Evolutionary conservation across 2,113 vertebrate species (phyloP), one percentile per base, ranked within the genome.

Genomic region (Stegastes partitus): DNA sequence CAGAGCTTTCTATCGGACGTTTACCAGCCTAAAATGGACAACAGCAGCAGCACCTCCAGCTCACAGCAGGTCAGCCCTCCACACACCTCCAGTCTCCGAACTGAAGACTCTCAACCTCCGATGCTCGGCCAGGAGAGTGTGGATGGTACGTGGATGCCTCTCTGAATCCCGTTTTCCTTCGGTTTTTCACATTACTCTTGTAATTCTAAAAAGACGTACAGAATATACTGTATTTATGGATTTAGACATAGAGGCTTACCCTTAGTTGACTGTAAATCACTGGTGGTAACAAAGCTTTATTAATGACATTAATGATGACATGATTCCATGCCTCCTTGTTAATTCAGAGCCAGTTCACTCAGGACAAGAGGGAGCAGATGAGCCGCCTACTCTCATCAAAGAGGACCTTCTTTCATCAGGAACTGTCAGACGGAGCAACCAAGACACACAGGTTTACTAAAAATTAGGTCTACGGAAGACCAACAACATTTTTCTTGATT

Each of bases 341-440:
- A 61, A 83, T 78, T 22, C 91, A 98, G 98, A 98, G 81, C 95
- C 97, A 18, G 95, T 96, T 69, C 89, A 96, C 80, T 95, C 96
- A 81, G 95, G 95, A 68, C 96, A 95, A 0, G 97, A 98, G 84
- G 96, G 96, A 12, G 96, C 97, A n/a, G 98, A 99, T 11, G 98
- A 99, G 88, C 98, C 98, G 67, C 98, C 98, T 1, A 99, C 97
- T 83, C 96, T 99, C 50, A 98, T 96, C 34, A 99, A 99, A 88
- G 98, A 99, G 89, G 98, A 99, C 67, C 96, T 96, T 4, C 95
- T 96, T 25, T 87, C 90, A 63, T 84, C 91, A 42, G 88, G 81
- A 71, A 64, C 82, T 55, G 76, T 74, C 22, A 71, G 78, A 65
- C 84, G 68, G 31, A 89, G 79, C 54, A 15, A 79, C 42, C 53